Evolutionary conservation across 23 tunicate genomes (phyloP), one percentile per base, ranked within the genome.

Genomic region (Styela plicata): DNA sequence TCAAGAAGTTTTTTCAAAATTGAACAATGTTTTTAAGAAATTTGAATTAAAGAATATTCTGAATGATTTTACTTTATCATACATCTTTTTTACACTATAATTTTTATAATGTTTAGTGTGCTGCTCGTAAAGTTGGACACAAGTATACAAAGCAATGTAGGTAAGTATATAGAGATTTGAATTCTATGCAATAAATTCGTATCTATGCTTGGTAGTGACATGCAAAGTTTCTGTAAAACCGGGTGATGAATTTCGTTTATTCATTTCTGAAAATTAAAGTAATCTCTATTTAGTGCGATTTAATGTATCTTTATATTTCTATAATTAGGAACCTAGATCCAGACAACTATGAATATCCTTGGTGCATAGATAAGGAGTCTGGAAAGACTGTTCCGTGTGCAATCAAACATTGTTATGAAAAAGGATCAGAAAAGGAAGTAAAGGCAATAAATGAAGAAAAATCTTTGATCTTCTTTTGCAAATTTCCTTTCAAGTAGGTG

Each of bases 401-500:
- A 67, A 29, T 67, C 31, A 67, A 29, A 24, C 71, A 67, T 67
- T 67, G 71, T 29, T 1, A 67, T 67, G 22, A 67, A 67, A 22
- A 22, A 44, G 57, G 57, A 44, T 44, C 57, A 0, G 71, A 67
- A 18, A 29, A 29, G 0, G 31, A 1, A 67, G 71, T 67, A 13
- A 29, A 29, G 0, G 71, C 71, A 1, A 0, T 0, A 16, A 67
- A 1, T 29, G 31, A 18, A 16, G 31, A 67, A 1, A 13, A 17
- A 18, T 27, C 30, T 27, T 25, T 67, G 1, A 19, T 29, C 13
- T 29, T 25, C 16, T 67, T 1, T 22, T 67, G 71, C 31, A 67
- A 67, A 22, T 67, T 67, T 1, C 71, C 71, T 1, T 67, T 67
- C 2, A 22, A 1, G 71, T 67, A 67, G 24, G 70, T 13, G 10